These are phyloP conservation scores for Halisarca cf. caerulea DNA, from an alignment of 37 sponge, comb jelly and placozoan species.

Conservation along the genomic window DNA sequence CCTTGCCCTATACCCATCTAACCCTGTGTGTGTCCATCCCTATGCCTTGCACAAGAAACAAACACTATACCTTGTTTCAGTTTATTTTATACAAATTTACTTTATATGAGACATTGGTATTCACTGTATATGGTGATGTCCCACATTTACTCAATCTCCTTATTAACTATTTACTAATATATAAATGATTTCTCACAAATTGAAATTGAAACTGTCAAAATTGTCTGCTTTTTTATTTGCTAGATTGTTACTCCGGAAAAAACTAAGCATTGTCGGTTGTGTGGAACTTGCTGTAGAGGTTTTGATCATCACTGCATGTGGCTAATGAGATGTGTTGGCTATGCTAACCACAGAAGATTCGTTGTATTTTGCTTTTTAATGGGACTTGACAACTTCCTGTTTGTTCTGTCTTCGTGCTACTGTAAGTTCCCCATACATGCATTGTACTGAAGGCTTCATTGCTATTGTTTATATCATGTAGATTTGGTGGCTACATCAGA, in stretches of 20 bases:
- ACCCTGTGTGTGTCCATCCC: no score
- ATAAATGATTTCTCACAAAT: no score
- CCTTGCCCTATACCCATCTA: no score
- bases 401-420: conserved; percentile 33
- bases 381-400: conserved; percentile 61
- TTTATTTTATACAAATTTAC: no score
- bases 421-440: conserved; percentile 32
- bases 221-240: not conserved
- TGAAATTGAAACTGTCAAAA: no score
- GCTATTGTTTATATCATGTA: not conserved
- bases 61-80: no score
- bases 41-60: no score
- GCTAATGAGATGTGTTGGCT: conserved; percentile 75
- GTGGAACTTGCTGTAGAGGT: conserved; percentile 65
- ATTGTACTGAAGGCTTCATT: not conserved
- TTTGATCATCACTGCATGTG: conserved; percentile 93
- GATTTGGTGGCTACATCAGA: not conserved
- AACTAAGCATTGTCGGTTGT: conserved; percentile 85
- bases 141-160: no score
- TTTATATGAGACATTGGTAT: no score
- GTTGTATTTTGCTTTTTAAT: conserved; percentile 61
- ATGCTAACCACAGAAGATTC: conserved; percentile 73
- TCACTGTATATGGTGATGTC: no score
- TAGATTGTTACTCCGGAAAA: conserved; percentile 72
- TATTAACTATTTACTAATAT: no score